A percentile compares a stretch with the other conserved stretches of the same genome.
phyloP scores from a whole-genome alignment of 2,888 invertebrate species.

The Epicampocera succincta region DNA sequence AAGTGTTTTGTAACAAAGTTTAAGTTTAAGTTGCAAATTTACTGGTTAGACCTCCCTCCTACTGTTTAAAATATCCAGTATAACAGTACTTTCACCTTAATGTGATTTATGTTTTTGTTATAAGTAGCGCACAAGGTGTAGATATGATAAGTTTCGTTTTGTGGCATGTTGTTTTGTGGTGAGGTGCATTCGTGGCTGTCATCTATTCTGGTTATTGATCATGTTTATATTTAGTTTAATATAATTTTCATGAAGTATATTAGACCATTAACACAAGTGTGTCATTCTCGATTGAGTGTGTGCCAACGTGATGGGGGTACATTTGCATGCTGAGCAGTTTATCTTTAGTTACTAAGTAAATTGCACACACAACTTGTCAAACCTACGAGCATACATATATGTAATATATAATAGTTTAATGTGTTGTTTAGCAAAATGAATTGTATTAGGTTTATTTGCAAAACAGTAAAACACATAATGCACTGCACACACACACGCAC shows the following conservation, averaged over 20 bases:
- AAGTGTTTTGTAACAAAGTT: too few relatives aligned
- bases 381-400: too few relatives aligned
- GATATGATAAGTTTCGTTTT: conserved; percentile 20
- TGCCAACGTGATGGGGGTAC: not conserved
- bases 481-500: not conserved
- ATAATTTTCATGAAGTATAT: conserved; percentile 45
- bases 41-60: too few relatives aligned
- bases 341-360: conserved; percentile 34
- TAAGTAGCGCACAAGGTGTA: not conserved
- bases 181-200: conserved; percentile 41
- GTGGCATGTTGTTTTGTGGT: conserved; percentile 16
- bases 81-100: conserved; percentile 37
- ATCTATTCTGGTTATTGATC: conserved; percentile 63
- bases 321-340: conserved; percentile 8
- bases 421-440: conserved; percentile 43
- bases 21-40: too few relatives aligned
- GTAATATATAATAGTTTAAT: conserved; percentile 53
- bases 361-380: not conserved
- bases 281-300: conserved; percentile 10
- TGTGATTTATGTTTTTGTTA: conserved; percentile 26
- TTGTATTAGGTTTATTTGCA: conserved; percentile 56
- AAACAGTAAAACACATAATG: conserved; percentile 31
- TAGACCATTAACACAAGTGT: conserved; percentile 16
- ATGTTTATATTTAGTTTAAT: conserved; percentile 62
- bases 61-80: not conserved